phyloP scores from a whole-genome alignment of 1,140 invertebrate species.

The Ceratosolen fusciceps region DNA sequence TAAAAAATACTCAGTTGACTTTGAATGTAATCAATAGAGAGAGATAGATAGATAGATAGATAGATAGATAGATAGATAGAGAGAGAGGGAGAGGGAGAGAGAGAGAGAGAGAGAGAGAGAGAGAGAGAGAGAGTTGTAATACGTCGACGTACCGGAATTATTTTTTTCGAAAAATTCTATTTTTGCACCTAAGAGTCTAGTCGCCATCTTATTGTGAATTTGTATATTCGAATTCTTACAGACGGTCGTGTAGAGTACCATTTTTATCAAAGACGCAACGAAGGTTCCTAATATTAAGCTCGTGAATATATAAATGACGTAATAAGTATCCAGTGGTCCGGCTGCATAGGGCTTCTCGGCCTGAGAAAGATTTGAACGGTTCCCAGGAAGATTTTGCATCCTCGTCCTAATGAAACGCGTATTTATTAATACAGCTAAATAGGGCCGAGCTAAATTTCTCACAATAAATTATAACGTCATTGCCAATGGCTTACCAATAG shows the following conservation, averaged over 20 bases:
- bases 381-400: neutral
- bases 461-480: neutral
- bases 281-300: constrained; percentile 17
- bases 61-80: too few relatives aligned
- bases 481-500: constrained; percentile 71
- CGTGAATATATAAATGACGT: constrained; percentile 13
- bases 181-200: constrained; percentile 70
- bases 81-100: too few relatives aligned
- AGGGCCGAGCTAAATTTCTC: too few relatives aligned
- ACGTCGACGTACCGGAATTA: constrained; percentile 73
- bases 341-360: neutral
- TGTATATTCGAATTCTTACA: constrained; percentile 72
- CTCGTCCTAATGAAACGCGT: constrained; percentile 21
- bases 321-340: neutral
- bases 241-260: neutral
- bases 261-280: constrained; percentile 28
- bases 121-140: too few relatives aligned
- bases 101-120: too few relatives aligned
- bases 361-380: neutral
- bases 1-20: constrained; percentile 55
- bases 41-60: too few relatives aligned
- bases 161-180: constrained; percentile 87
- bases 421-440: neutral
- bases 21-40: too few relatives aligned
- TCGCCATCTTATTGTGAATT: constrained; percentile 79